phyloP scores from a whole-genome alignment of 2,797 vertebrate genomes.

The Apodemus agrarius region DNA sequence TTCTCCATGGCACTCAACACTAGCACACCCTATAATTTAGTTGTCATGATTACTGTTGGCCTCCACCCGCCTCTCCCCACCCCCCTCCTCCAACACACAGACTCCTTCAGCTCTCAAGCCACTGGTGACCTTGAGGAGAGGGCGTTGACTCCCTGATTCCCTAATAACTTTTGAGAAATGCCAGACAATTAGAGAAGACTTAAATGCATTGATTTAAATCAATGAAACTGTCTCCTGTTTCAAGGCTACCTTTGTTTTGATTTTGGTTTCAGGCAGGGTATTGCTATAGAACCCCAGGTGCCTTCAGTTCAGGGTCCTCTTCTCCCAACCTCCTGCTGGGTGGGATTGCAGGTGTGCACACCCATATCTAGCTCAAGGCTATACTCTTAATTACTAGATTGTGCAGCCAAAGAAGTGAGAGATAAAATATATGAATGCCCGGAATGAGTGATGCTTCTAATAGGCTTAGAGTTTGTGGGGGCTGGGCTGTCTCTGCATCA shows the following conservation, averaged over 20 bases:
- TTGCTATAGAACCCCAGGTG: background rate
- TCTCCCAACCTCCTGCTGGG: background rate
- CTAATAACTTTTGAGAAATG: background rate
- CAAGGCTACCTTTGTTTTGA: background rate
- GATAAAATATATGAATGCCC: background rate
- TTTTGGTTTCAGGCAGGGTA: background rate
- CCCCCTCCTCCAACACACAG: background rate
- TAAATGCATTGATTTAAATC: background rate
- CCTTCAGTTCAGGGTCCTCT: background rate
- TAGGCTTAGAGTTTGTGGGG: background rate
- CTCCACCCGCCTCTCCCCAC: background rate
- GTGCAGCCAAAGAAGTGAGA: constrained; percentile 20
- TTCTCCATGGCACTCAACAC: background rate
- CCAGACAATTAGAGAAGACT: background rate
- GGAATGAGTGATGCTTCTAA: background rate
- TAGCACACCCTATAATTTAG: background rate
- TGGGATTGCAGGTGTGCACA: background rate
- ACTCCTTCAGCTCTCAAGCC: background rate
- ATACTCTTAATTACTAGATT: constrained; percentile 27
- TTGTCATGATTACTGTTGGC: background rate
- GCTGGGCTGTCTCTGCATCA: background rate
- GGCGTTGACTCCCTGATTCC: background rate
- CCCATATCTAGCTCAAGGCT: background rate
- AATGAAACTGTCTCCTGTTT: background rate
- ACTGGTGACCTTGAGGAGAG: background rate